Evolutionary conservation across 2,797 vertebrate species (phyloP).

Genomic region (Spinus pinus): DNA sequence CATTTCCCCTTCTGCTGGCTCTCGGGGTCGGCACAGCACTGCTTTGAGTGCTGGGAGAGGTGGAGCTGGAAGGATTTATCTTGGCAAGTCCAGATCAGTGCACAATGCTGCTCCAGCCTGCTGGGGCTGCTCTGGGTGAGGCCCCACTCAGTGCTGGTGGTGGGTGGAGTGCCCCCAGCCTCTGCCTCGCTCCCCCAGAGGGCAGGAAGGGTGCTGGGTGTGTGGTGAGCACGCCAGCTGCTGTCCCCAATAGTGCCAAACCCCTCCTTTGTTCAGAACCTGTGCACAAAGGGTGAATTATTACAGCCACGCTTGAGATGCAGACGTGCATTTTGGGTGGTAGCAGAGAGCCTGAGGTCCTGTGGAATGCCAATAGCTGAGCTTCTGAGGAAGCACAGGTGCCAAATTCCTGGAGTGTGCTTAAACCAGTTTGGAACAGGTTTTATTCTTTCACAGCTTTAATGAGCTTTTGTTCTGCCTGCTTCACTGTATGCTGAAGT

Average conservation of each 20-base stretch:
- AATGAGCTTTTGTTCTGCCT: neutral
- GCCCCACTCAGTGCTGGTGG: accelerated
- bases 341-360: neutral
- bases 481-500: neutral
- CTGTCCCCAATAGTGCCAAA: neutral
- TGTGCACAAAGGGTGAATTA: neutral
- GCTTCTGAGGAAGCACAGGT: neutral
- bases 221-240: accelerated
- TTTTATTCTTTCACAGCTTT: neutral
- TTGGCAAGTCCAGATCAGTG: neutral
- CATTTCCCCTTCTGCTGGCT: neutral
- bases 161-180: neutral
- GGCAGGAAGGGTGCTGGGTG: accelerated
- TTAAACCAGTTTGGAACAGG: neutral
- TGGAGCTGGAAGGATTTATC: neutral
- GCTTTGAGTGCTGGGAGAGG: neutral
- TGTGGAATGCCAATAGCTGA: accelerated
- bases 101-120: accelerated
- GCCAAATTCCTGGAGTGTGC: neutral
- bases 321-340: neutral
- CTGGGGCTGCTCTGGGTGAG: accelerated
- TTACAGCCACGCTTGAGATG: neutral
- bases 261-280: neutral
- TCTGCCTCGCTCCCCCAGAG: accelerated
- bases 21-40: accelerated